A percentile compares a stretch with the other conserved stretches of the same genome.
Conservation (phyloP, 2,797 vertebrate genomes). For the Helarctos malayanus region DNA sequence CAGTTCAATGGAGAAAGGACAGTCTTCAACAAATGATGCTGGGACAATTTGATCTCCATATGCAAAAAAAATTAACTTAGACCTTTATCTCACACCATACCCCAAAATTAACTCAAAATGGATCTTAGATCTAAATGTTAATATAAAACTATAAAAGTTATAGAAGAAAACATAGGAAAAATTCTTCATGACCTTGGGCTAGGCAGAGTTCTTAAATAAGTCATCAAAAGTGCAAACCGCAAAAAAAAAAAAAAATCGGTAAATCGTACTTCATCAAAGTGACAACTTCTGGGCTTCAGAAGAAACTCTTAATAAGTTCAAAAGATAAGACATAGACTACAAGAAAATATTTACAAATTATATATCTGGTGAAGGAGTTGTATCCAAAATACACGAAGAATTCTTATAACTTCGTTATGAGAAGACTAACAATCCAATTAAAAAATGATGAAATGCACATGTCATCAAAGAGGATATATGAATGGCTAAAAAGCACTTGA, state of each 20-base stretch:
- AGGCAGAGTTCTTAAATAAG: not conserved
- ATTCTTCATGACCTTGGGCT: not conserved
- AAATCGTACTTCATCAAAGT: not conserved
- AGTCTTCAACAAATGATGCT: not conserved
- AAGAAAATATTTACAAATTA: not conserved
- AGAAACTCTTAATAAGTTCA: conserved; percentile 11
- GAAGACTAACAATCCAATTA: conserved; percentile 4
- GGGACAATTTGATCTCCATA: not conserved
- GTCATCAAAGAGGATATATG: not conserved
- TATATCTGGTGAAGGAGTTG: not conserved
- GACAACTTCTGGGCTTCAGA: not conserved
- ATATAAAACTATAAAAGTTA: not conserved
- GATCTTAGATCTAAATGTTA: not conserved
- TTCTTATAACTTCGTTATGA: not conserved
- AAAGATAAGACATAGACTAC: not conserved
- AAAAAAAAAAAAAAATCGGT: not conserved
- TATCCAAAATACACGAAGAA: conserved; percentile 9
- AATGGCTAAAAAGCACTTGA: not conserved
- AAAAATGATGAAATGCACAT: not conserved
- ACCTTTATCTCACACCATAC: not conserved
- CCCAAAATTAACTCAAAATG: not conserved
- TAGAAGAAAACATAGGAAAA: not conserved
- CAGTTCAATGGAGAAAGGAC: not conserved
- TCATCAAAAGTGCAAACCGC: not conserved
- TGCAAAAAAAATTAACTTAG: not conserved